A percentile compares a stretch with the other conserved stretches of the same genome.
These are phyloP conservation scores for Zophobas atratus DNA, from an alignment of 1,140 invertebrate genomes.

Conservation along the genomic window DNA sequence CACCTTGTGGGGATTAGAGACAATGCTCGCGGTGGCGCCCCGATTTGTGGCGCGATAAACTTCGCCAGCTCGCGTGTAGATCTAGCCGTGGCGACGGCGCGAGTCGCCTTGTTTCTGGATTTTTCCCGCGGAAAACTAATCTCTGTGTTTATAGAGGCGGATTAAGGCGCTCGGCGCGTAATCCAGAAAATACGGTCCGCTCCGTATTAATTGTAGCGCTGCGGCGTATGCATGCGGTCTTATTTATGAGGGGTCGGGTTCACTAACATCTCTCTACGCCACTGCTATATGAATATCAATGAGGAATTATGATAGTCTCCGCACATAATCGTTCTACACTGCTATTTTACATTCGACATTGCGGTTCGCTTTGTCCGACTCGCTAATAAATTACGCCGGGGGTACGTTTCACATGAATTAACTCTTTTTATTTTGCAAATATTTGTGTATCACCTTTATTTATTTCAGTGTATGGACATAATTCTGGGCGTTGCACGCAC, in stretches of 20 bases:
- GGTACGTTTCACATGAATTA: constrained; percentile 59
- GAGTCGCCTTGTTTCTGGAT: constrained; percentile 40
- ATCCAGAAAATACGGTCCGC: constrained; percentile 41
- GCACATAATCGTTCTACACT: constrained; percentile 62
- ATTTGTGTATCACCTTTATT: constrained; percentile 64
- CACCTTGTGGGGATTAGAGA: no score
- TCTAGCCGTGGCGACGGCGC: constrained; percentile 28
- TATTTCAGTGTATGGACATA: constrained; percentile 57
- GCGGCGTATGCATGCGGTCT: neutral
- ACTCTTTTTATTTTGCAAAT: constrained; percentile 60
- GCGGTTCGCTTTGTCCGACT: constrained; percentile 62
- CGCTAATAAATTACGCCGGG: constrained; percentile 60
- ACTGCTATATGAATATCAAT: constrained; percentile 63
- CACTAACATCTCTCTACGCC: constrained; percentile 55
- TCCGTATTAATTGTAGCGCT: constrained; percentile 51
- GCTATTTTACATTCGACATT: constrained; percentile 62
- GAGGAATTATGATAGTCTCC: constrained; percentile 62
- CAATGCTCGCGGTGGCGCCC: neutral
- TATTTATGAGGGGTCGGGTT: constrained; percentile 47
- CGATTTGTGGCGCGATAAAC: neutral
- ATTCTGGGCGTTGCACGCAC: constrained; percentile 58
- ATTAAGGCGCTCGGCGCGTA: constrained; percentile 28
- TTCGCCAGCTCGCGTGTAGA: constrained; percentile 12
- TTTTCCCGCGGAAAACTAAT: constrained; percentile 42
- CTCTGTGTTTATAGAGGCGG: constrained; percentile 26